Percentiles rank a stretch among this genome's conserved stretches.
These are phyloP conservation scores for Dynastes grantii DNA, from an alignment of 2,888 invertebrate species.

Conservation along the genomic window DNA sequence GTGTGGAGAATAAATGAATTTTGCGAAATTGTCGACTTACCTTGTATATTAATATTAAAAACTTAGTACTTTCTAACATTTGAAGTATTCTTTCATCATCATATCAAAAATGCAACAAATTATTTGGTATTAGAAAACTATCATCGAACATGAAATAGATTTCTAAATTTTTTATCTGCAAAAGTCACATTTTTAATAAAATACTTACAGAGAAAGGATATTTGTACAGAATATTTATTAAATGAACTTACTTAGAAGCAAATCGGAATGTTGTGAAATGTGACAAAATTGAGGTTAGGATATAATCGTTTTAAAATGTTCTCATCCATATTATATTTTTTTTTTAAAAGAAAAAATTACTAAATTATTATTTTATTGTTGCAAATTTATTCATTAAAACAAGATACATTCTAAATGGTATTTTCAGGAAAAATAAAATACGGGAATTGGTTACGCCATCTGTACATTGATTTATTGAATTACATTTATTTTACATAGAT, in stretches of 20 bases:
- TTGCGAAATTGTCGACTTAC: too few relatives aligned
- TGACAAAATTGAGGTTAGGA: slow-evolving; percentile 6
- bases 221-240: too few relatives aligned
- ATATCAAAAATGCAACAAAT: too few relatives aligned
- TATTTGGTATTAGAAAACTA: too few relatives aligned
- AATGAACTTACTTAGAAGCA: neutral
- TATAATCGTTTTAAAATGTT: neutral
- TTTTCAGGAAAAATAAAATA: neutral
- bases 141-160: too few relatives aligned
- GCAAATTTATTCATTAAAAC: neutral
- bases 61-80: too few relatives aligned
- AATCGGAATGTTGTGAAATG: neutral
- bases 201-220: too few relatives aligned
- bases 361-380: neutral
- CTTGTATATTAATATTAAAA: too few relatives aligned
- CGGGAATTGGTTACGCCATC: slow-evolving; percentile 6
- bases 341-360: neutral
- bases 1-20: too few relatives aligned
- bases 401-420: neutral
- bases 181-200: too few relatives aligned
- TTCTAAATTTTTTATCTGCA: too few relatives aligned
- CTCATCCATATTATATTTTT: neutral
- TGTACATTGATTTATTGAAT: slow-evolving; percentile 22
- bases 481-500: slow-evolving; percentile 19
- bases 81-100: too few relatives aligned